Evolutionary conservation across 2,888 invertebrate species (phyloP).

Genomic region (Blera fallax): DNA sequence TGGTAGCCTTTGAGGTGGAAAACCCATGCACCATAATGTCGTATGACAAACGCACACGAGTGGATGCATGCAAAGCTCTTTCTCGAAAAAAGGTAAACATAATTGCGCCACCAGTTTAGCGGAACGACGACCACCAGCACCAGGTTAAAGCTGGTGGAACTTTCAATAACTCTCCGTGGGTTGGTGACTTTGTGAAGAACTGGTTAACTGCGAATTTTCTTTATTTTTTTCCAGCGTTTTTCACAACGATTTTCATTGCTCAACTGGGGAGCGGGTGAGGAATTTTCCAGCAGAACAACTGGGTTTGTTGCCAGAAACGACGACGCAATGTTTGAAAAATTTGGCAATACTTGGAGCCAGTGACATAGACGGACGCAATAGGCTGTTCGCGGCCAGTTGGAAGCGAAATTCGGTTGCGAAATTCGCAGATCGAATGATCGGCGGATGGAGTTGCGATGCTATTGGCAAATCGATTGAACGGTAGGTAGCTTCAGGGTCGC

Average conservation of each 20-base stretch:
- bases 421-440: neutral
- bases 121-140: slow-evolving; percentile 52
- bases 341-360: slow-evolving; percentile 35
- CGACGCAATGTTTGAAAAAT: slow-evolving; percentile 37
- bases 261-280: slow-evolving; percentile 28
- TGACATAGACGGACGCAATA: slow-evolving; percentile 17
- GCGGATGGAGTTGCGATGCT: neutral
- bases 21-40: slow-evolving; percentile 31
- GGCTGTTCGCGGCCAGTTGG: neutral
- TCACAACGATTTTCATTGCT: slow-evolving; percentile 42
- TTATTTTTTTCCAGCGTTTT: slow-evolving; percentile 8
- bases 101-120: slow-evolving; percentile 55
- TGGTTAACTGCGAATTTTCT: slow-evolving; percentile 27
- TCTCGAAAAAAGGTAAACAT: slow-evolving; percentile 38
- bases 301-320: slow-evolving; percentile 36
- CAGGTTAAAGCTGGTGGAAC: slow-evolving; percentile 27
- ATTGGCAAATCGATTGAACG: no score
- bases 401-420: neutral
- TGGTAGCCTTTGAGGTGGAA: slow-evolving; percentile 49
- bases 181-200: slow-evolving; percentile 47
- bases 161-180: slow-evolving; percentile 13
- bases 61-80: slow-evolving; percentile 48
- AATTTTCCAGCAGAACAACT: slow-evolving; percentile 44
- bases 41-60: slow-evolving; percentile 45
- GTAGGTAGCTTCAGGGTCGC: no score